Base-by-base conservation (phyloP, 2,797 vertebrate species). In the Coracias cyanogaster region DNA sequence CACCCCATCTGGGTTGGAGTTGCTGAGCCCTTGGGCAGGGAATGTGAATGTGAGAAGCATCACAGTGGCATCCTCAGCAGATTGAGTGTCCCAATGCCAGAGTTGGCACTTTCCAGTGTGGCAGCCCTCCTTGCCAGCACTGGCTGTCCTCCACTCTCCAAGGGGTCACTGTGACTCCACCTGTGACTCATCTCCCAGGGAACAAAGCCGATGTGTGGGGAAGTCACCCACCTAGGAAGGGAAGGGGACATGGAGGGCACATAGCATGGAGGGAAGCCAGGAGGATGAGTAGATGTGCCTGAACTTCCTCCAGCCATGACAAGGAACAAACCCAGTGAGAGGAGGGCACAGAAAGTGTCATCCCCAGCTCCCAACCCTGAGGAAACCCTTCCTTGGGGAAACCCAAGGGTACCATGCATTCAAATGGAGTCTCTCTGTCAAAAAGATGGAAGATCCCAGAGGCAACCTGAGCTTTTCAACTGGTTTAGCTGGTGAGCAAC, bases 1-100 rank as follows among this genome's bases (percentile, higher is more conserved):
- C 1, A 1, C 21, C 51, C 64, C 55, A 17, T 49, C 28, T 11
- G 1, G 3, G 19, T 4, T 0, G 0, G 52, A 87, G 15, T 28
- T 10, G 8, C 29, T 0, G 8, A 71, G 52, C 11, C n/a, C 45
- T 61, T 17, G 19, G n/a, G 31, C 8, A 22, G 49, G 65, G 65
- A 95, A 39, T 2, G 2, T 0, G 3, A 49, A 43, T 13, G 17
- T 18, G 19, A 9, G 69, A 54, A 86, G 10, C 58, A 43, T 49
- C 82, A 35, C 22, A 4, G 51, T 2, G 14, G 41, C 71, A 37
- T 60, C 26, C 55, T 60, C 33, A 16, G 62, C 7, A 8, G 70
- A 83, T 0, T 24, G 11, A 91, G 67, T 1, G 8, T n/a, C 0
- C 1, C 9, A 46, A 72, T 79, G 51, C 37, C 46, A 65, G 54